Evolutionary conservation across 2,797 vertebrate genomes (phyloP).

Genomic region (Micromesistius poutassou): DNA sequence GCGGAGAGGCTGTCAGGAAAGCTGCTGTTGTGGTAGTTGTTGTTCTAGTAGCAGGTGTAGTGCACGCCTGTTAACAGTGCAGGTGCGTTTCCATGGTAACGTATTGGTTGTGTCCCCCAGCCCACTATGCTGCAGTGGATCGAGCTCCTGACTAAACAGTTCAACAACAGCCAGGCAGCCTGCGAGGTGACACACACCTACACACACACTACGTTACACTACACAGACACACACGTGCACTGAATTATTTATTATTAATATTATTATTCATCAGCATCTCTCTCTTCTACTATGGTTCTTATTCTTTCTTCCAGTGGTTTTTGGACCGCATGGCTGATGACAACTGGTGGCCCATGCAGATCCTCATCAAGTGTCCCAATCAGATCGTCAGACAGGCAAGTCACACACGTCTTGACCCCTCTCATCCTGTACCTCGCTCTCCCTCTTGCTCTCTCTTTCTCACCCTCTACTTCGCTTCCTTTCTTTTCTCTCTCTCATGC

Average conservation of each 20-base stretch:
- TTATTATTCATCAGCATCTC: background rate
- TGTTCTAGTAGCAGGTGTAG: too few species aligned
- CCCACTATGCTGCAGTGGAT: conserved; percentile 99
- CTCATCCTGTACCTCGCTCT: background rate
- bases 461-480: too few species aligned
- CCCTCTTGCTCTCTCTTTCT: too few species aligned
- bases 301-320: conserved; percentile 84
- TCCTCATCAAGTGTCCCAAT: conserved; percentile 98
- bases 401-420: background rate
- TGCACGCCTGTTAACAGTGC: too few species aligned
- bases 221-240: background rate
- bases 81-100: background rate
- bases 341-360: conserved; percentile 99
- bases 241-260: background rate
- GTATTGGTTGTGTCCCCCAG: conserved; percentile 57
- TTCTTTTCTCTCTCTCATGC: too few species aligned
- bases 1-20: background rate
- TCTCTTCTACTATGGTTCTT: background rate
- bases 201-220: background rate
- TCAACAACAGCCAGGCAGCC: conserved; percentile 99
- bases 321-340: conserved; percentile 98
- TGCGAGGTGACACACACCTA: conserved; percentile 81
- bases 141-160: conserved; percentile 96
- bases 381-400: conserved; percentile 97
- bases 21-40: too few species aligned